Evolutionary conservation across 2,888 invertebrate species (phyloP).

Genomic region (Carterocephalus palaemon): DNA sequence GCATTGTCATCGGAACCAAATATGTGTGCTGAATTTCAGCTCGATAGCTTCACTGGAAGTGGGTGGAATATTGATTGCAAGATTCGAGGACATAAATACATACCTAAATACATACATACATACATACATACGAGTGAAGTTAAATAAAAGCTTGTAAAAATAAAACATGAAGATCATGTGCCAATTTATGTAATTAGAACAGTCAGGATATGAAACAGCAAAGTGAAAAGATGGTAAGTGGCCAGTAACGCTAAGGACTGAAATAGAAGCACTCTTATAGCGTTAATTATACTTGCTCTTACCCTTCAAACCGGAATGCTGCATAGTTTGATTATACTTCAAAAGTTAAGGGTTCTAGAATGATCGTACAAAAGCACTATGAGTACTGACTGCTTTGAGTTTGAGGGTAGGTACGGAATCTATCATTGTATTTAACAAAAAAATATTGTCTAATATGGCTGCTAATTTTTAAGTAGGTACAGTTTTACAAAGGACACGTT

Average conservation of each 20-base stretch:
- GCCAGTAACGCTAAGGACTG: slow-evolving; percentile 23
- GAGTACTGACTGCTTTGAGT: slow-evolving; percentile 15
- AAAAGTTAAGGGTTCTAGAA: slow-evolving; percentile 25
- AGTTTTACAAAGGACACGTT: neutral
- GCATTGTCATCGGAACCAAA: too few species aligned
- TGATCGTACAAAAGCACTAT: slow-evolving; percentile 18
- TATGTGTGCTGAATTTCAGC: too few species aligned
- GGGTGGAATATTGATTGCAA: too few species aligned
- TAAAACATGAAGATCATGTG: neutral
- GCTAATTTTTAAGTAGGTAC: slow-evolving; percentile 8
- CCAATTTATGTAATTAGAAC: slow-evolving; percentile 15
- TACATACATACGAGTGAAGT: too few species aligned
- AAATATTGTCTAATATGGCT: too few species aligned
- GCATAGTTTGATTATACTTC: slow-evolving; percentile 24
- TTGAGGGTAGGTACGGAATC: slow-evolving; percentile 13
- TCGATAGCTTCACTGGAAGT: too few species aligned
- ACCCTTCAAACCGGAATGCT: slow-evolving; percentile 22
- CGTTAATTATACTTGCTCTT: slow-evolving; percentile 24
- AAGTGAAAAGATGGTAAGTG: slow-evolving; percentile 21
- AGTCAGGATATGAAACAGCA: slow-evolving; percentile 8
- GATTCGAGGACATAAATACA: too few species aligned
- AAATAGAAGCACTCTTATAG: slow-evolving; percentile 18
- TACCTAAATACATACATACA: too few species aligned
- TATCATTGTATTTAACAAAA: too few species aligned
- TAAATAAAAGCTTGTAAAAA: too few species aligned